Evolutionary conservation across 2,888 invertebrate genomes (phyloP), one percentile per base, ranked within the genome.

Genomic region (Drosophila melanocephala): DNA sequence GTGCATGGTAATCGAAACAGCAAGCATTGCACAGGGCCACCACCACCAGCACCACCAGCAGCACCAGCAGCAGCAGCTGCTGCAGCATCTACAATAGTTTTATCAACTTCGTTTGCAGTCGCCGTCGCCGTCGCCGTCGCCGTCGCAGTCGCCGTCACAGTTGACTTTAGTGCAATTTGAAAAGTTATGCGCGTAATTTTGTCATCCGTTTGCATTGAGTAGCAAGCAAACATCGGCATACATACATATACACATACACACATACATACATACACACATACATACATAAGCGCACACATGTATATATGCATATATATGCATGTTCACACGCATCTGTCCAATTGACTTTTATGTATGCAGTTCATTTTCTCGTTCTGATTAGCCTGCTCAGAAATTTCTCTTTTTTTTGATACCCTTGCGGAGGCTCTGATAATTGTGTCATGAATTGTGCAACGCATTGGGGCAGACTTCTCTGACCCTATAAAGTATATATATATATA

Each of bases 291-390:
- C 10, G 12, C 6, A 14, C 12, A 30, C 10, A 5, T 51, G 3
- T n/a, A 16, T 4, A 28, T 3, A n/a, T 37, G 44, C 30, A 50
- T 35, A 44, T n/a, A 39, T 51, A 44, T 50, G 16, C 12, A 50
- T n/a, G 4, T 22, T 65, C 14, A 51, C 28, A 68, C 72, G 39
- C 74, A 66, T 65, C 73, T 76, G 76, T 71, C 39, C 72, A 72
- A 63, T 77, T 63, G 62, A 50, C 68, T 72, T 72, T 79, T 76
- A 76, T 85, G 75, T 76, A 73, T 83, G 70, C 78, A 68, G 69
- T 70, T 68, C 64, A 77, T 83, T 81, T 83, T 79, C 86, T 71
- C 69, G 84, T 83, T 83, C 75, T 77, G 78, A 84, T 84, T 84
- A 80, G 75, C 59, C 57, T 60, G 55, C 60, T 28, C 53, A 61